These are phyloP conservation scores for Papilio gigon DNA, from an alignment of 2,888 invertebrate species.

Conservation along the genomic window DNA sequence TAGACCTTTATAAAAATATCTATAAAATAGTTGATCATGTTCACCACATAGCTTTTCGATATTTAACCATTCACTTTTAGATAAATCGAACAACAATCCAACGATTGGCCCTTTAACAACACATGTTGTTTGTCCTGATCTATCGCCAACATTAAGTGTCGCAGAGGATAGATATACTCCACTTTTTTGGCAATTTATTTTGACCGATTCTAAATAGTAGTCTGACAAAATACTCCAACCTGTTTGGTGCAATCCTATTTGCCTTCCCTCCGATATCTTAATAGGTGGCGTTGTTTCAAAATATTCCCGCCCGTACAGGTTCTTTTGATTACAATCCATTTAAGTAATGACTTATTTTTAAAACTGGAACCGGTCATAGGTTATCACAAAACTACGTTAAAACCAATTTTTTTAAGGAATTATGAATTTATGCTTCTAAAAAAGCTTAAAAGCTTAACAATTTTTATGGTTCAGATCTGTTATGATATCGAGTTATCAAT, in stretches of 20 bases:
- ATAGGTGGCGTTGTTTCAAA: slow-evolving; percentile 37
- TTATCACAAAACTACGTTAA: not conserved
- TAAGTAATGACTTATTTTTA: not conserved
- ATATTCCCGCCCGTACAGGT: slow-evolving; percentile 14
- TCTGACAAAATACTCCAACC: slow-evolving; percentile 72
- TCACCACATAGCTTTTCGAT: slow-evolving; percentile 64
- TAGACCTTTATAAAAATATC: slow-evolving; percentile 73
- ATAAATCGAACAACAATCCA: slow-evolving; percentile 67
- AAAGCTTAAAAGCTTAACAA: not conserved
- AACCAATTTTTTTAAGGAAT: not conserved
- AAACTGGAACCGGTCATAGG: not conserved
- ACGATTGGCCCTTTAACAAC: slow-evolving; percentile 63
- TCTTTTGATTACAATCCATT: slow-evolving; percentile 48
- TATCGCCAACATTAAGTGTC: slow-evolving; percentile 66
- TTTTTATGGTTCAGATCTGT: not conserved
- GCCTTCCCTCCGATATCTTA: slow-evolving; percentile 66
- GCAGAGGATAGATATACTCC: slow-evolving; percentile 60
- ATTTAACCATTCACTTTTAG: slow-evolving; percentile 65
- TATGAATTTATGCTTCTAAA: not conserved
- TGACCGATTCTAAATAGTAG: slow-evolving; percentile 74
- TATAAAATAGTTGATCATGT: slow-evolving; percentile 71
- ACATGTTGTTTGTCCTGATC: slow-evolving; percentile 69
- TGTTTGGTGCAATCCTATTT: slow-evolving; percentile 57
- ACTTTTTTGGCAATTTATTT: slow-evolving; percentile 60
- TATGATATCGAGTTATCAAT: not conserved